These are phyloP conservation scores for Crotalus viridis DNA, from an alignment of 2,113 vertebrate species.

Conservation along the genomic window DNA sequence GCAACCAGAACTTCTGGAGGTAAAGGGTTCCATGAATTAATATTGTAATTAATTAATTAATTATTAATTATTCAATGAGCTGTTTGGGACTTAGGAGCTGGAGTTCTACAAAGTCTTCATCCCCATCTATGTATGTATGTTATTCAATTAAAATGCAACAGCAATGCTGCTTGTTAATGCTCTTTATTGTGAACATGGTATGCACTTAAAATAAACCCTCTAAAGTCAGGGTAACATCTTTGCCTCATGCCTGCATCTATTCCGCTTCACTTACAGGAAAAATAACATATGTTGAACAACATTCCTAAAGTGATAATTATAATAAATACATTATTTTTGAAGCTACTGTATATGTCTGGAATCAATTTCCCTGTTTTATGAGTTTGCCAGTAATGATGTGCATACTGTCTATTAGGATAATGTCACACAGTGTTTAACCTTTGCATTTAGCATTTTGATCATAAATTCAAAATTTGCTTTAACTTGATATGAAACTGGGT, in stretches of 20 bases:
- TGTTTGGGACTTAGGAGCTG: background rate
- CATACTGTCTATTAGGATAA: background rate
- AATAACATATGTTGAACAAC: background rate
- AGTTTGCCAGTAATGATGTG: background rate
- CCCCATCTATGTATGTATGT: background rate
- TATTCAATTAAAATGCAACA: background rate
- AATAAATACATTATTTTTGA: background rate
- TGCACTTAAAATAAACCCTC: constrained; percentile 29
- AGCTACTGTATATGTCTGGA: background rate
- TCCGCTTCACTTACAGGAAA: constrained; percentile 1
- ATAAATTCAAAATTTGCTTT: background rate
- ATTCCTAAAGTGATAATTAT: background rate
- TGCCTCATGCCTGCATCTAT: constrained; percentile 4
- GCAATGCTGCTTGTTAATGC: background rate
- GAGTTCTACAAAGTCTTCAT: background rate
- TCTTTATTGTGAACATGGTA: background rate
- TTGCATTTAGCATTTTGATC: background rate
- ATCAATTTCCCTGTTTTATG: background rate
- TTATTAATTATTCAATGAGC: background rate
- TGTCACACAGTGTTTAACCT: background rate
- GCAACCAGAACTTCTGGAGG: too few relatives aligned
- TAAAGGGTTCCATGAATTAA: too few relatives aligned
- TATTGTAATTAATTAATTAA: too few relatives aligned
- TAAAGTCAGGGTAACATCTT: constrained; percentile 19
- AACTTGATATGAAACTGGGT: background rate